Conservation (phyloP, 64 coral and sea anemone species). For the Anthopleura sola region DNA sequence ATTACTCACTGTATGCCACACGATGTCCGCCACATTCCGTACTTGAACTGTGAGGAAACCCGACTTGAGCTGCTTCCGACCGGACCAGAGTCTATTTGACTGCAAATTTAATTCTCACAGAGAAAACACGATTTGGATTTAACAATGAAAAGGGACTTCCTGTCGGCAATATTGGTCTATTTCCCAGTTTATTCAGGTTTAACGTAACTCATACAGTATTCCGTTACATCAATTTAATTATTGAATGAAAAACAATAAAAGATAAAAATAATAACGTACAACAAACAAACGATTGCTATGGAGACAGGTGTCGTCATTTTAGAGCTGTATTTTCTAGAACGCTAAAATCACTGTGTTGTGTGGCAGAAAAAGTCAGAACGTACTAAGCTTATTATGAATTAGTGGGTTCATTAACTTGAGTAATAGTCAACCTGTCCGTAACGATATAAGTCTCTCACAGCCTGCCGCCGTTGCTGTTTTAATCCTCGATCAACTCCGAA, state of each 20-base stretch:
- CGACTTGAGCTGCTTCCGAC: conserved; percentile 5
- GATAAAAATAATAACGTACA: conserved; percentile 2
- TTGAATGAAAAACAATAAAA: not conserved
- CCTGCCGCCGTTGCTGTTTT: not conserved
- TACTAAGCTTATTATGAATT: not conserved
- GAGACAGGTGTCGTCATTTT: not conserved
- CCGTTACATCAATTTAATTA: not conserved
- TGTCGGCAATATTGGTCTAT: not conserved
- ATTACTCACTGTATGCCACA: not conserved
- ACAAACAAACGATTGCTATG: not conserved
- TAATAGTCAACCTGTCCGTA: conserved; percentile 7
- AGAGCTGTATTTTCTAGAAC: not conserved
- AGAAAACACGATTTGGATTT: conserved; percentile 1
- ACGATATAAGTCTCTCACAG: not conserved
- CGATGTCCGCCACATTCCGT: not conserved
- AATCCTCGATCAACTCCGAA: conserved; percentile 16
- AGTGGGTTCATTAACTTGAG: not conserved
- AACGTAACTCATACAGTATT: not conserved
- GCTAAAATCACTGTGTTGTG: conserved; percentile 3
- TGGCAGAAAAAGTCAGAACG: not conserved
- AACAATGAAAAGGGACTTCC: not conserved
- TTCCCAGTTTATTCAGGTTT: not conserved
- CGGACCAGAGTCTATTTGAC: not conserved
- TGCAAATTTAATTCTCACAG: conserved; percentile 15
- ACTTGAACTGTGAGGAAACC: conserved; percentile 6